A percentile compares a stretch with the other conserved stretches of the same genome.
phyloP scores from a whole-genome alignment of 1,140 invertebrate species.

The Drosophila nasuta region DNA sequence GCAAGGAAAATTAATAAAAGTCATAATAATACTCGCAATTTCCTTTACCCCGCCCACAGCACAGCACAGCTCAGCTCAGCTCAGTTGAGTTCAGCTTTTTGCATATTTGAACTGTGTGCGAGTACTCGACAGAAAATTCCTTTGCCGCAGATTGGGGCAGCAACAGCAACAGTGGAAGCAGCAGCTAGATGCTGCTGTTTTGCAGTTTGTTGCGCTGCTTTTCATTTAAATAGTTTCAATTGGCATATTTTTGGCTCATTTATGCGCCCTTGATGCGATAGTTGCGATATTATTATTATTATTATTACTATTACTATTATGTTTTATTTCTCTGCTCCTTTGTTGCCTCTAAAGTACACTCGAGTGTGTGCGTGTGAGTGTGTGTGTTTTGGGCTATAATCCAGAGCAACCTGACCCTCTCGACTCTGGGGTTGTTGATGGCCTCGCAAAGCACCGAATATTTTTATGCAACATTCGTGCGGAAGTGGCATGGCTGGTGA shows the following conservation, averaged over 20 bases:
- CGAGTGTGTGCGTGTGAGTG: not conserved
- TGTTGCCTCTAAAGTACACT: not conserved
- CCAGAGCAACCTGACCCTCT: not conserved
- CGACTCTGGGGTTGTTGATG: slow-evolving; percentile 10
- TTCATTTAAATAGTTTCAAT: slow-evolving; percentile 76
- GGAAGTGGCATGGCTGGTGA: slow-evolving; percentile 75
- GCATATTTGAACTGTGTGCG: slow-evolving; percentile 49
- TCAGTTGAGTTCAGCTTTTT: slow-evolving; percentile 41
- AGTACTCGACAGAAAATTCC: slow-evolving; percentile 34
- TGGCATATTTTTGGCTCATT: slow-evolving; percentile 53
- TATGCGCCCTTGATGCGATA: slow-evolving; percentile 40
- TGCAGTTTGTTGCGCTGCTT: slow-evolving; percentile 23
- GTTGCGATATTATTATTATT: slow-evolving; percentile 61
- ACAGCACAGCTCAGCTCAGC: slow-evolving; percentile 24
- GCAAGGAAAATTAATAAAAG: slow-evolving; percentile 80
- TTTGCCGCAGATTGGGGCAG: slow-evolving; percentile 1
- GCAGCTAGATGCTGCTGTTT: slow-evolving; percentile 36
- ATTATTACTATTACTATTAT: slow-evolving; percentile 58
- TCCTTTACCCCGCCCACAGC: slow-evolving; percentile 64
- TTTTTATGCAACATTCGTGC: slow-evolving; percentile 68
- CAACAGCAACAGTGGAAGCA: not conserved
- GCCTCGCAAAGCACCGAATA: slow-evolving; percentile 25
- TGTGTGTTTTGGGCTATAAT: not conserved
- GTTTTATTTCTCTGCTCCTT: slow-evolving; percentile 24
- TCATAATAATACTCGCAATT: slow-evolving; percentile 83